These are phyloP conservation scores for Battus philenor DNA, from an alignment of 1,140 invertebrate genomes.

Conservation along the genomic window DNA sequence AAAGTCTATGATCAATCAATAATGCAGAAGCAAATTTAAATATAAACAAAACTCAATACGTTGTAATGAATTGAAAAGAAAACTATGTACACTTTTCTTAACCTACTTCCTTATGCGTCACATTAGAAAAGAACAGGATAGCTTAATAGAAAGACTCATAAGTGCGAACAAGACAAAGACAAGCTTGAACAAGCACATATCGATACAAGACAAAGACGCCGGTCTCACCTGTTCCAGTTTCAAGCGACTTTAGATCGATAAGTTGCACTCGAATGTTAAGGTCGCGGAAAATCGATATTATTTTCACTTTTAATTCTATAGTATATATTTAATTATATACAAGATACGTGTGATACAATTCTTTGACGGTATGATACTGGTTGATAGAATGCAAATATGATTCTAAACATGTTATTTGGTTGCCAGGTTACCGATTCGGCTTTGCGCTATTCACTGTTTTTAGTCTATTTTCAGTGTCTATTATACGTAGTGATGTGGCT, in stretches of 20 bases:
- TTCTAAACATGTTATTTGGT: conserved; percentile 55
- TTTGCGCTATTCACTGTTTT: conserved; percentile 1
- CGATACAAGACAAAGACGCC: conserved; percentile 22
- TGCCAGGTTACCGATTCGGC: conserved; percentile 42
- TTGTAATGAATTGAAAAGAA: no score
- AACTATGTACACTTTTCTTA: conserved; percentile 6
- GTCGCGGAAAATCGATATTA: conserved; percentile 36
- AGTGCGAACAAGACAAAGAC: conserved; percentile 8
- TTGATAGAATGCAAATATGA: conserved; percentile 27
- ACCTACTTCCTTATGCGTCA: conserved; percentile 3
- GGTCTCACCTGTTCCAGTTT: conserved; percentile 42
- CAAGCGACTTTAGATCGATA: conserved; percentile 46
- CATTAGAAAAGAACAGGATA: not conserved
- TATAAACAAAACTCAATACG: no score
- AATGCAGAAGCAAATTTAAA: no score
- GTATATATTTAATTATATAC: not conserved
- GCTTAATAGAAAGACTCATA: not conserved
- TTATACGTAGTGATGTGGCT: not conserved
- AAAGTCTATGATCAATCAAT: no score
- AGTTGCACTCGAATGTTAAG: conserved; percentile 51
- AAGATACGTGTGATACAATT: not conserved
- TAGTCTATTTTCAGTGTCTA: not conserved
- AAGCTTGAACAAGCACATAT: conserved; percentile 5
- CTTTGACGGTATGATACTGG: conserved; percentile 21
- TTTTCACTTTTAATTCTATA: conserved; percentile 30